Evolutionary conservation across 2,113 vertebrate genomes (phyloP).

Genomic region (Dipodomys spectabilis): DNA sequence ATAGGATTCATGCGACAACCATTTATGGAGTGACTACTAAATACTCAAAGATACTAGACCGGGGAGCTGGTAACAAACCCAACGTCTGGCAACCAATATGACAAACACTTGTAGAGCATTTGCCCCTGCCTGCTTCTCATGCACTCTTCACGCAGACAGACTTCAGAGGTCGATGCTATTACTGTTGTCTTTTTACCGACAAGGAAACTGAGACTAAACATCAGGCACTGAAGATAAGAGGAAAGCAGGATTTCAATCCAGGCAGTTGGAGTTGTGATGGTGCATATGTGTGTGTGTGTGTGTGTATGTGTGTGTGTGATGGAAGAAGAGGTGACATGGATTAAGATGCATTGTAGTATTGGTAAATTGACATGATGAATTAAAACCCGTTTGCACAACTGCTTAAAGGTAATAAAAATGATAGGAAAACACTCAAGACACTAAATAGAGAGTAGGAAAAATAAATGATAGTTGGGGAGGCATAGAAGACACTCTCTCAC

Average conservation of each 20-base stretch:
- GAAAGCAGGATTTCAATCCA: background rate
- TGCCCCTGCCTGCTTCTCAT: background rate
- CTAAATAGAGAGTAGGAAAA: no score
- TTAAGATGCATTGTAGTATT: no score
- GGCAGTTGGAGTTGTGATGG: background rate
- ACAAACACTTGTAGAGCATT: background rate
- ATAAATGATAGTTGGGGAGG: background rate
- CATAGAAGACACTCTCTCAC: background rate
- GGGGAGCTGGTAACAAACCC: no score
- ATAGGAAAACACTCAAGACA: no score
- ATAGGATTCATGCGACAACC: background rate
- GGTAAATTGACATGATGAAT: no score
- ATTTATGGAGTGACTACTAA: constrained; percentile 8
- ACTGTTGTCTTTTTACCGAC: background rate
- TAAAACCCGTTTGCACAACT: no score
- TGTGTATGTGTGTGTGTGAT: no score
- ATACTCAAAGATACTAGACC: no score
- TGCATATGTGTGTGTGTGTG: background rate
- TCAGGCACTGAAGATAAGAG: background rate
- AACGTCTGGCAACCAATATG: no score
- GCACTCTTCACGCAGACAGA: background rate
- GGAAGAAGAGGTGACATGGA: no score
- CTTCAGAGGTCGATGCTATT: no score
- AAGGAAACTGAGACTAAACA: background rate
- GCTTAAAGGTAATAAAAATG: no score